These are phyloP conservation scores for Euplagia quadripunctaria DNA, from an alignment of 2,888 invertebrate species.

Conservation along the genomic window DNA sequence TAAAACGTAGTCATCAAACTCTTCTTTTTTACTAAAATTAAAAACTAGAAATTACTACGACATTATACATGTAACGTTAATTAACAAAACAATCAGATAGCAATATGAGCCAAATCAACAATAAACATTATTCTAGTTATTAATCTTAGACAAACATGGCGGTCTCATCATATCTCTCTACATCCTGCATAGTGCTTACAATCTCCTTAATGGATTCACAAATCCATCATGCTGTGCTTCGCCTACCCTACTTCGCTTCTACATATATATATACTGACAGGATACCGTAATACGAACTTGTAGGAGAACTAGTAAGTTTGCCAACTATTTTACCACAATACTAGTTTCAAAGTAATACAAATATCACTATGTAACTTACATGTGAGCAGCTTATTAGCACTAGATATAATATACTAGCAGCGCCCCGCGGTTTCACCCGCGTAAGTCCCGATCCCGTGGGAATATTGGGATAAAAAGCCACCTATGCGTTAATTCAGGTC, in stretches of 20 bases:
- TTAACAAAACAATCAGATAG: background rate
- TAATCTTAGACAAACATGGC: slow-evolving; percentile 3
- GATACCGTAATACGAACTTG: slow-evolving; percentile 33
- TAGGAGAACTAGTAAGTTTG: slow-evolving; percentile 20
- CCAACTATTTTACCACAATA: slow-evolving; percentile 31
- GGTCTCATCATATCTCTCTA: slow-evolving; percentile 3
- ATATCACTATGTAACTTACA: slow-evolving; percentile 13
- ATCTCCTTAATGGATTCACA: slow-evolving; percentile 60
- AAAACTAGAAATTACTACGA: too few relatives aligned
- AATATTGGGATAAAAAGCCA: too few relatives aligned
- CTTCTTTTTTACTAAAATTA: too few relatives aligned
- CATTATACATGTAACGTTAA: too few relatives aligned
- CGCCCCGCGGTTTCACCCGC: too few relatives aligned
- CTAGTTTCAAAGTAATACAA: slow-evolving; percentile 13
- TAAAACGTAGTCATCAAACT: too few relatives aligned
- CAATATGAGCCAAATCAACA: slow-evolving; percentile 2
- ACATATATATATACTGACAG: slow-evolving; percentile 33
- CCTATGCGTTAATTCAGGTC: too few relatives aligned
- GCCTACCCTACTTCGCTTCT: slow-evolving; percentile 49
- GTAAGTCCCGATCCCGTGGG: too few relatives aligned
- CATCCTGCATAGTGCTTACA: slow-evolving; percentile 34
- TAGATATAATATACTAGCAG: background rate
- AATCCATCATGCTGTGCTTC: slow-evolving; percentile 52
- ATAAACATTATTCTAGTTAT: slow-evolving; percentile 24
- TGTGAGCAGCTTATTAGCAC: background rate